phyloP scores from a whole-genome alignment of 1,140 invertebrate species.

The Drosophila tsacasi region DNA sequence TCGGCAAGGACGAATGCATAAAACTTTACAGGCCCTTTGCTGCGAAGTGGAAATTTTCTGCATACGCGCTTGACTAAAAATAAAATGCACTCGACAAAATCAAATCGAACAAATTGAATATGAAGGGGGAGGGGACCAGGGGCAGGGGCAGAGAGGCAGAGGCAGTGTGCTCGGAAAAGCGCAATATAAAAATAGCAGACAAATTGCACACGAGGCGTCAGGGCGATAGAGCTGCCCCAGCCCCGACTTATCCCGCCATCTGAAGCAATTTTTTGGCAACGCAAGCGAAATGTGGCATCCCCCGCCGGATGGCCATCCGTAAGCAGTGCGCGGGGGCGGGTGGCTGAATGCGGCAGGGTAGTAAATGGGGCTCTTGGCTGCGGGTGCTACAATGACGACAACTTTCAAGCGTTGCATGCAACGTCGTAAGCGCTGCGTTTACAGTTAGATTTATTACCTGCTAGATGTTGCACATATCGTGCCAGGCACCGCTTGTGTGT shows the following conservation, averaged over 20 bases:
- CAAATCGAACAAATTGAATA: conserved; percentile 82
- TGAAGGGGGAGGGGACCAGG: conserved; percentile 11
- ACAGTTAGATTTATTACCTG: conserved; percentile 82
- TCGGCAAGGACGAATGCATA: conserved; percentile 53
- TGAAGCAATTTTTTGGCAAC: conserved; percentile 76
- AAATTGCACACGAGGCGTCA: conserved; percentile 76
- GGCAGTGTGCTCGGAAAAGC: conserved; percentile 8
- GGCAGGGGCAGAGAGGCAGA: neutral
- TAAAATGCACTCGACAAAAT: conserved; percentile 76
- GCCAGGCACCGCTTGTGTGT: conserved; percentile 14
- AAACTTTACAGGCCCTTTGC: conserved; percentile 73
- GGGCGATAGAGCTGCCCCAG: conserved; percentile 32
- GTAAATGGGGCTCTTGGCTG: conserved; percentile 17
- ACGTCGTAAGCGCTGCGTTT: conserved; percentile 80
- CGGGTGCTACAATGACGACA: conserved; percentile 70
- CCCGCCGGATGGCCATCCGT: conserved; percentile 34
- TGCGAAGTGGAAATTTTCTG: conserved; percentile 69
- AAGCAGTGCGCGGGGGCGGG: no score
- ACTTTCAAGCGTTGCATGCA: conserved; percentile 80
- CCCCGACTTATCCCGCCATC: conserved; percentile 36
- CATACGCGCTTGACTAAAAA: conserved; percentile 73
- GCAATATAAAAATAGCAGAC: conserved; percentile 76
- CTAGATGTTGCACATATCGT: conserved; percentile 81
- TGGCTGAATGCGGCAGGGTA: neutral
- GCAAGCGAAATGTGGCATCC: conserved; percentile 76